These are phyloP conservation scores for Cheilosia grossa DNA, from an alignment of 2,888 invertebrate species.

Conservation along the genomic window DNA sequence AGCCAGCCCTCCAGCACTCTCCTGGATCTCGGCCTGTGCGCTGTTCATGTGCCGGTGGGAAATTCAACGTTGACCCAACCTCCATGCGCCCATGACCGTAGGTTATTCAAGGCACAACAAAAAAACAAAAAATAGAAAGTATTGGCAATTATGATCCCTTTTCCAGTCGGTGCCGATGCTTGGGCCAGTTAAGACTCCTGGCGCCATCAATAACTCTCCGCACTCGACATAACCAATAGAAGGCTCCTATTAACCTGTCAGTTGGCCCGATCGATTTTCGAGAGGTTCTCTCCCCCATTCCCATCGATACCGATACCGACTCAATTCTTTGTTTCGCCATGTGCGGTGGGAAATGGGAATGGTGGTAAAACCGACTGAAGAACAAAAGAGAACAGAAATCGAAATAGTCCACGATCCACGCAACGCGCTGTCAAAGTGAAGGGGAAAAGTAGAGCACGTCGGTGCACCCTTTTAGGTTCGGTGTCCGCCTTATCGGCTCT, in stretches of 20 bases:
- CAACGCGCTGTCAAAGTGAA: constrained; percentile 32
- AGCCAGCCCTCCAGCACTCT: constrained; percentile 1
- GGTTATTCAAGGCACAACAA: constrained; percentile 20
- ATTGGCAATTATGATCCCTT: constrained; percentile 75
- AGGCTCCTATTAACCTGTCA: constrained; percentile 73
- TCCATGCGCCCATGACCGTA: constrained; percentile 42
- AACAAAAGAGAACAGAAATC: neutral
- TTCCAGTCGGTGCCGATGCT: constrained; percentile 54
- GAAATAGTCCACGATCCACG: constrained; percentile 9
- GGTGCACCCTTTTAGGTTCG: constrained; percentile 69
- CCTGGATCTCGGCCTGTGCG: constrained; percentile 8
- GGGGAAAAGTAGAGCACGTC: constrained; percentile 71
- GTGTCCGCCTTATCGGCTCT: constrained; percentile 49
- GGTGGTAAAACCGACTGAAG: neutral
- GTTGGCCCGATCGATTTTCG: constrained; percentile 72
- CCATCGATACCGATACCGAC: neutral
- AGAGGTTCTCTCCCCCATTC: constrained; percentile 53
- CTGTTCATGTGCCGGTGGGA: constrained; percentile 17
- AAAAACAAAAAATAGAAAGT: constrained; percentile 49
- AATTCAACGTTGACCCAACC: constrained; percentile 54
- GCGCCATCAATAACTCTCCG: constrained; percentile 71
- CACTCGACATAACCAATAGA: constrained; percentile 58
- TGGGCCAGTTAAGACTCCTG: constrained; percentile 69
- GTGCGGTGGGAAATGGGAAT: constrained; percentile 25
- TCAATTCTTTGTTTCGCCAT: constrained; percentile 50